phyloP scores from a whole-genome alignment of 1,140 invertebrate genomes.

The Musca vetustissima region DNA sequence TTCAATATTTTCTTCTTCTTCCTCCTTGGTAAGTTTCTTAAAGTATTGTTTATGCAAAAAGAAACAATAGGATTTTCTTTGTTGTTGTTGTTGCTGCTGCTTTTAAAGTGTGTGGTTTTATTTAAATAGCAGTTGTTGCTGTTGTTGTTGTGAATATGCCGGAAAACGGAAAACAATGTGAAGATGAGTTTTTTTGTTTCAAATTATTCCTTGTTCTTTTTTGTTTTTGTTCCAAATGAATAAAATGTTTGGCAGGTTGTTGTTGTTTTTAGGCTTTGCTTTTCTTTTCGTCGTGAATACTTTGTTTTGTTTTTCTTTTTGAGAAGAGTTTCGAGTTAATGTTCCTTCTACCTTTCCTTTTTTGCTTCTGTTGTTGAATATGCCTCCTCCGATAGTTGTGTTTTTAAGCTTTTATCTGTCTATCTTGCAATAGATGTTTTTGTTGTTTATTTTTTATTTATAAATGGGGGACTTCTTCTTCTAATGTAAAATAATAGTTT shows the following conservation, averaged over 20 bases:
- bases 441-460: too few relatives aligned
- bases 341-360: neutral
- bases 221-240: constrained; percentile 17
- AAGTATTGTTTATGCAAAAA: too few relatives aligned
- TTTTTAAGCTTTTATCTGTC: too few relatives aligned
- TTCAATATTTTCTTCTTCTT: too few relatives aligned
- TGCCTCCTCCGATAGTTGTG: too few relatives aligned
- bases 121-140: neutral
- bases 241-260: constrained; percentile 19
- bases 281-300: neutral
- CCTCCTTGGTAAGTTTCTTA: too few relatives aligned
- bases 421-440: too few relatives aligned
- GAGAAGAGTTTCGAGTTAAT: constrained; percentile 2
- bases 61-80: too few relatives aligned
- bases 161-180: too few relatives aligned
- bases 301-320: neutral
- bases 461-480: too few relatives aligned
- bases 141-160: neutral
- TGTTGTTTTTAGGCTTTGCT: constrained; percentile 6
- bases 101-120: neutral
- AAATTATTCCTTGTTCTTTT: neutral
- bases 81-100: neutral
- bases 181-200: too few relatives aligned
- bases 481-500: constrained; percentile 16
- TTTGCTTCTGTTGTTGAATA: neutral